Evolutionary conservation across 2,888 invertebrate species (phyloP), one percentile per base, ranked within the genome.

Genomic region (Ichneumon xanthorius): DNA sequence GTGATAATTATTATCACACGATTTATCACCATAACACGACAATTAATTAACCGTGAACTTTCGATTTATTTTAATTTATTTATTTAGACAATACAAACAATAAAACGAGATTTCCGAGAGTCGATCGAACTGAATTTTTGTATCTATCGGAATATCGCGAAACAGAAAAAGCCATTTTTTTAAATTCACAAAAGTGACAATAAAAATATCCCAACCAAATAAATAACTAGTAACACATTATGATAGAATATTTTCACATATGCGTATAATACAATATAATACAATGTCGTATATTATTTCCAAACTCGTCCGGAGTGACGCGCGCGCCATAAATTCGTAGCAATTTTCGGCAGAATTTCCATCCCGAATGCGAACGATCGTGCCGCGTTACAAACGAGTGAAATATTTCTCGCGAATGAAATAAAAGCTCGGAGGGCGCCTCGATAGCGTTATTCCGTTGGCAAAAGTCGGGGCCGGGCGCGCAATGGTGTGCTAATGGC

Each of bases 371-470:
- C 4, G 30, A 63, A 33, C 33, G 16, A 63, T 33, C 58, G 58
- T 11, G 4, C 0, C 2, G 4, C 55, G 55, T 58, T 58, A 68
- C 26, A 71, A 77, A 26, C 55, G 71, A 22, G 50, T 65, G 14
- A 26, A 45, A 45, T 55, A 67, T 45, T 73, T 63, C 45, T 63
- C 50, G 55, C 61, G 67, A 80, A 80, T 80, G 76, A 72, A 80
- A 82, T 40, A 53, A 68, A 80, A 70, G 58, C 58, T 48, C 26
- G n/a, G 58, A 26, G 68, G 19, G 40, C 48, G 79, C 55, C 16
- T 30, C 68, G 26, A 67, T 68, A 14, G 76, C 76, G 72, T 77
- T 65, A 77, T 80, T 82, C 68, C 71, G 45, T 58, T 76, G 85
- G 22, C 61, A 76, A 80, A 82, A 72, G 40, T 82, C 40, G 40